phyloP scores from a whole-genome alignment of 2,113 vertebrate species.

The Alouatta palliata region DNA sequence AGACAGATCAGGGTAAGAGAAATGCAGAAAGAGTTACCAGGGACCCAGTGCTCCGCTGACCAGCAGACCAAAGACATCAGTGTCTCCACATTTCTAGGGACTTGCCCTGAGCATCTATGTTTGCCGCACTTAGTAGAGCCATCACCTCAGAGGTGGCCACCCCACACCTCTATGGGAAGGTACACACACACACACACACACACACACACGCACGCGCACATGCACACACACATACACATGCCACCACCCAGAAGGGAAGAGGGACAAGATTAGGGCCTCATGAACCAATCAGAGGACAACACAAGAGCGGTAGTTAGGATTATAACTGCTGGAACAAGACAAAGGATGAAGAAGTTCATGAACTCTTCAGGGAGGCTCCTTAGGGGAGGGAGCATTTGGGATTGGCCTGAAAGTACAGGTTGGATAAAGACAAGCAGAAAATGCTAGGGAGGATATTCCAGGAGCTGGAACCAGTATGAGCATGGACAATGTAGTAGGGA shows the following conservation, averaged over 20 bases:
- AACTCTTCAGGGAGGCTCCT: neutral
- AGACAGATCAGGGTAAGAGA: neutral
- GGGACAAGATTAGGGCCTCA: neutral
- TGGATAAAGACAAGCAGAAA: neutral
- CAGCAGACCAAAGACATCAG: neutral
- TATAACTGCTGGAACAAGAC: neutral
- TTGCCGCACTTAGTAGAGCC: neutral
- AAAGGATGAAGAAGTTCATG: neutral
- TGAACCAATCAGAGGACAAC: neutral
- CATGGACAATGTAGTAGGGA: neutral
- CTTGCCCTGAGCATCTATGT: neutral
- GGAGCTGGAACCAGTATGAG: neutral
- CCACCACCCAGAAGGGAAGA: neutral
- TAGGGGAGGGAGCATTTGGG: neutral
- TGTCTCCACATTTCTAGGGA: neutral
- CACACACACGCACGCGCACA: neutral
- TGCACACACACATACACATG: neutral
- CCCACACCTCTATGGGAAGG: neutral
- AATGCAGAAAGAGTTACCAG: neutral
- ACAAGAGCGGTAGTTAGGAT: neutral
- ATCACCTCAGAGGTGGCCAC: neutral
- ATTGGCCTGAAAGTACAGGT: neutral
- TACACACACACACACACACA: rapidly evolving
- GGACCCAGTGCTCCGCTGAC: neutral
- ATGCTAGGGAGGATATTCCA: neutral